These are phyloP conservation scores for Formica aserva DNA, from an alignment of 2,888 invertebrate genomes.

Conservation along the genomic window DNA sequence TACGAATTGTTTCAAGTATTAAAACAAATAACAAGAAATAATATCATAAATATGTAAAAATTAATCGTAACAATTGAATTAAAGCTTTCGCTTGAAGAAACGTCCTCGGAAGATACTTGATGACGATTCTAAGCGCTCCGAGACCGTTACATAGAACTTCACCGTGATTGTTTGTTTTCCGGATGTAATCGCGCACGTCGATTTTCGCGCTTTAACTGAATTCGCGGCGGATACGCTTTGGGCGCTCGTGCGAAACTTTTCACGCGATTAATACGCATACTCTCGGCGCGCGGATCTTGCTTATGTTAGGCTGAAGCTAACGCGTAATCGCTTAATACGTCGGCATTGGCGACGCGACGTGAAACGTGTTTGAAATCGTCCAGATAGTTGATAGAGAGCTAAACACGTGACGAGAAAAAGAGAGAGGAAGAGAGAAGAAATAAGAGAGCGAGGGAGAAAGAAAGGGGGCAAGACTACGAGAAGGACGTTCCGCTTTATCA, in stretches of 20 bases:
- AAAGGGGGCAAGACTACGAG: constrained; percentile 30
- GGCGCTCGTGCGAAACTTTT: constrained; percentile 49
- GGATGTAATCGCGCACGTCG: constrained; percentile 26
- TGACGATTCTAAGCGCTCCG: constrained; percentile 13
- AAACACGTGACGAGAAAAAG: constrained; percentile 17
- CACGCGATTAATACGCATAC: constrained; percentile 59
- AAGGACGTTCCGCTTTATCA: constrained; percentile 73
- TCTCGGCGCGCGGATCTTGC: constrained; percentile 40
- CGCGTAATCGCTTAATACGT: constrained; percentile 71
- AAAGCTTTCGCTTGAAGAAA: background rate
- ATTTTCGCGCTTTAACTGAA: constrained; percentile 46
- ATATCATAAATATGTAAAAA: background rate
- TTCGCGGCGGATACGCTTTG: constrained; percentile 50
- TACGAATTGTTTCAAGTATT: background rate
- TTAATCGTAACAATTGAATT: background rate
- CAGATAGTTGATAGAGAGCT: constrained; percentile 43
- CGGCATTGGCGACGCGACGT: constrained; percentile 57
- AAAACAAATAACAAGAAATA: background rate
- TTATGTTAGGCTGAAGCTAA: background rate
- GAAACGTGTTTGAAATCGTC: constrained; percentile 60
- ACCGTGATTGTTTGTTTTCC: constrained; percentile 27
- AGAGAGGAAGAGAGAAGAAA: background rate
- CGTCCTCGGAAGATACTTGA: background rate
- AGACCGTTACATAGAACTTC: constrained; percentile 18
- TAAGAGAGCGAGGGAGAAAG: background rate